Evolutionary conservation across 1,140 invertebrate species (phyloP).

Genomic region (Tyrophagus putrescentiae): DNA sequence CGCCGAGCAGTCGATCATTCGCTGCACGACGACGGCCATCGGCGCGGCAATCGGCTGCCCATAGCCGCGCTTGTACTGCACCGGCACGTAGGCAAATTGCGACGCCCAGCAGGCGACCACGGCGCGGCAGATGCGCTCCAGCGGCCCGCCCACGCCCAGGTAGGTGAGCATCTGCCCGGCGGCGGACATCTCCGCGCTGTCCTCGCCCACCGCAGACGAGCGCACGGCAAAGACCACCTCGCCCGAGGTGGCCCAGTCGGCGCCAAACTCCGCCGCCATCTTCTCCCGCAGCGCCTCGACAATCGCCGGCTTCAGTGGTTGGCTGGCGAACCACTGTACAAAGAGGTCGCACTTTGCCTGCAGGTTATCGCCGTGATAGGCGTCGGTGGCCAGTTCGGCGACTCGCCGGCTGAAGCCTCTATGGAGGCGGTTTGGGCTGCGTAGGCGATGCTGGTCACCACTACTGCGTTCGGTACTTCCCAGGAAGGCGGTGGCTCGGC

Average conservation of each 20-base stretch:
- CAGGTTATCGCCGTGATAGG: neutral
- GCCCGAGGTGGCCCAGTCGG: neutral
- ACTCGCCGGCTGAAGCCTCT: neutral
- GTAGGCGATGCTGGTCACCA: neutral
- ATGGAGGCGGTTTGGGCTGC: neutral
- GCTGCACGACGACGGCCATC: constrained; percentile 67
- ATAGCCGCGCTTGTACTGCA: constrained; percentile 51
- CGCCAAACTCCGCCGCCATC: neutral
- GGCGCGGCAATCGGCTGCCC: constrained; percentile 47
- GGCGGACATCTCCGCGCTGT: constrained; percentile 54
- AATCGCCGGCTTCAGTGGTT: neutral
- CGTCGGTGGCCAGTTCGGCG: neutral
- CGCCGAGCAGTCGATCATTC: constrained; percentile 49
- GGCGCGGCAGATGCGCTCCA: constrained; percentile 38
- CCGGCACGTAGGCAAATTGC: constrained; percentile 53
- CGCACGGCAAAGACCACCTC: constrained; percentile 37
- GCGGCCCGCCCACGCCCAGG: constrained; percentile 44
- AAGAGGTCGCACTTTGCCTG: neutral
- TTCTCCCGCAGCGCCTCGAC: neutral
- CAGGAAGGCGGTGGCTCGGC: neutral
- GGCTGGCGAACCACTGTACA: neutral
- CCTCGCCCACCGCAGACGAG: constrained; percentile 53
- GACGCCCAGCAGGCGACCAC: constrained; percentile 62
- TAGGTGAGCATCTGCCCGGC: constrained; percentile 70
- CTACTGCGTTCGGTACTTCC: neutral